phyloP scores from a whole-genome alignment of 2,113 vertebrate species.

The Monarcha castaneiventris region DNA sequence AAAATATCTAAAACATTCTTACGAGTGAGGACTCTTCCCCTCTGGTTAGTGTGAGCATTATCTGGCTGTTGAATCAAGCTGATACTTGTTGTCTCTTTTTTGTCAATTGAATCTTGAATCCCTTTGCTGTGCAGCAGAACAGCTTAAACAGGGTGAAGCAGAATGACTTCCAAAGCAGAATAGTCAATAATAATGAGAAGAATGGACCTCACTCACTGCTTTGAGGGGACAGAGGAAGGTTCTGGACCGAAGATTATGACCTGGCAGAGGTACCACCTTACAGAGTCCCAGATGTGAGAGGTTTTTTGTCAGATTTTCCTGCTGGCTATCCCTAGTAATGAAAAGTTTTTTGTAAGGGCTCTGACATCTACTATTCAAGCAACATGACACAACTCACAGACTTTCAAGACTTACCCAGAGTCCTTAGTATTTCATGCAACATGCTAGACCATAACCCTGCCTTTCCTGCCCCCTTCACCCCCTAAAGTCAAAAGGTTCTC shows the following conservation, averaged over 20 bases:
- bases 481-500: neutral
- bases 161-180: neutral
- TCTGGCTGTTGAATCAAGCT: neutral
- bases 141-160: neutral
- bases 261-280: neutral
- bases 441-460: neutral
- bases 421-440: neutral
- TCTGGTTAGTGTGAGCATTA: neutral
- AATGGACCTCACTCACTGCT: fast-evolving
- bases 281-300: neutral
- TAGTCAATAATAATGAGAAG: neutral
- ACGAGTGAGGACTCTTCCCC: neutral
- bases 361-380: neutral
- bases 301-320: neutral
- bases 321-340: neutral
- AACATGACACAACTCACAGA: neutral
- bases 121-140: neutral
- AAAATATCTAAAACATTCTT: neutral
- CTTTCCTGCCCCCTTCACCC: fast-evolving
- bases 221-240: neutral
- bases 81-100: neutral
- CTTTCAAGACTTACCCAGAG: neutral
- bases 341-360: neutral
- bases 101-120: neutral
- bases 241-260: neutral